Conservation (phyloP, 2,888 invertebrate genomes). For the Aspidapion aeneum region DNA sequence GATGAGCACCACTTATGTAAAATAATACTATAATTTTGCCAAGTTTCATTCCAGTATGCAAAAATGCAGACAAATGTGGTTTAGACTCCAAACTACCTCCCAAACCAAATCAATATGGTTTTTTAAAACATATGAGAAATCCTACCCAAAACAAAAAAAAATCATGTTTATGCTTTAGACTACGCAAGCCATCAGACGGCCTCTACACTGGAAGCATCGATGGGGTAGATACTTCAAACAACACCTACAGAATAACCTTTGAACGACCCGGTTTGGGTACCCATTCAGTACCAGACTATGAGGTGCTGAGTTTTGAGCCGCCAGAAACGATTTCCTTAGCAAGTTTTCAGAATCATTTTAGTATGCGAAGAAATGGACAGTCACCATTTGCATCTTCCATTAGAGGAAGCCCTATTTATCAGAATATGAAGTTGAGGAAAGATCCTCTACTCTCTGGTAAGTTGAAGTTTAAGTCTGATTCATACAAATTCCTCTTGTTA, state of each 20-base stretch:
- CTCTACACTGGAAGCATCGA: conserved; percentile 86
- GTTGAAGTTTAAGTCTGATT: conserved; percentile 3
- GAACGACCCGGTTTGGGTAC: conserved; percentile 90
- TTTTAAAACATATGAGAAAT: too few relatives aligned
- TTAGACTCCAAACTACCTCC: too few relatives aligned
- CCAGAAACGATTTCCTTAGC: conserved; percentile 87
- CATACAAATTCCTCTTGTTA: too few relatives aligned
- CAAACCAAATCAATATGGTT: too few relatives aligned
- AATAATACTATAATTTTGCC: too few relatives aligned
- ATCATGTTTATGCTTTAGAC: conserved; percentile 68
- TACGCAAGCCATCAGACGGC: conserved; percentile 92
- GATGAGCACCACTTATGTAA: too few relatives aligned
- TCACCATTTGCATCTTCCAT: conserved; percentile 46
- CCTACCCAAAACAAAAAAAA: too few relatives aligned
- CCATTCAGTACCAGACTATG: conserved; percentile 94
- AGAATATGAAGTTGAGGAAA: conserved; percentile 50
- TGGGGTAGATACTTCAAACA: conserved; percentile 92
- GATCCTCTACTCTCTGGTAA: conserved; percentile 65
- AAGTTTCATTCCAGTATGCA: too few relatives aligned
- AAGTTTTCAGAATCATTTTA: conserved; percentile 77
- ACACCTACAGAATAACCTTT: conserved; percentile 92
- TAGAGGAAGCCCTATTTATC: conserved; percentile 44
- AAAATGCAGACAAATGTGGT: too few relatives aligned
- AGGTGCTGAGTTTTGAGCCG: conserved; percentile 90
- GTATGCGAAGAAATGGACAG: conserved; percentile 60